These are phyloP conservation scores for Thecocarcelia acutangulata DNA, from an alignment of 2,888 invertebrate species.

Conservation along the genomic window DNA sequence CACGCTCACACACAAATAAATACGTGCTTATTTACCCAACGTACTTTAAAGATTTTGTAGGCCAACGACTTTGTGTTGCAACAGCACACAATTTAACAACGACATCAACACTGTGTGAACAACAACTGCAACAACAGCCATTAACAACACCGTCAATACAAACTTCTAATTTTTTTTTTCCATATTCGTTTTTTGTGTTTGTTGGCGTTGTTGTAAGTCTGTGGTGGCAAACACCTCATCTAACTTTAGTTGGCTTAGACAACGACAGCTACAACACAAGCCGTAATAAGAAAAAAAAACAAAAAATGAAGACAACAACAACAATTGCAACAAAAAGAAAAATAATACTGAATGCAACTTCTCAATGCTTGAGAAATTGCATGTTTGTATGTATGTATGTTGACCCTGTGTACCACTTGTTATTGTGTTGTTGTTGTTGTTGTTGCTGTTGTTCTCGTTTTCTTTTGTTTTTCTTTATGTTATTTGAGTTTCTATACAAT, in stretches of 20 bases:
- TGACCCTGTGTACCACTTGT: conserved; percentile 79
- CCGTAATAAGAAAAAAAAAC: conserved; percentile 28
- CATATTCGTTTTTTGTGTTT: background rate
- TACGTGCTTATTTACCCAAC: background rate
- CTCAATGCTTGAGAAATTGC: conserved; percentile 55
- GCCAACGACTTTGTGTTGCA: conserved; percentile 67
- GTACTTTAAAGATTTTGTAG: conserved; percentile 55
- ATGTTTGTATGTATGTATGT: conserved; percentile 66
- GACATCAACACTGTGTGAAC: conserved; percentile 18
- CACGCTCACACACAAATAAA: background rate
- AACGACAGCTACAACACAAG: conserved; percentile 39
- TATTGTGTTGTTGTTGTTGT: conserved; percentile 69
- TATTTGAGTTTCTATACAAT: conserved; percentile 54
- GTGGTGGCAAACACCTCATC: conserved; percentile 53
- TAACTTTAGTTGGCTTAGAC: conserved; percentile 56
- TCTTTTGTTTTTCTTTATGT: conserved; percentile 41
- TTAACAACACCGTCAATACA: conserved; percentile 41
- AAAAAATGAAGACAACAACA: conserved; percentile 24
- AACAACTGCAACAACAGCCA: conserved; percentile 27
- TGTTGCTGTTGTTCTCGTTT: conserved; percentile 27
- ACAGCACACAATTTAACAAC: conserved; percentile 44
- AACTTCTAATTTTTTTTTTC: conserved; percentile 10
- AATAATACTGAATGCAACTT: conserved; percentile 28
- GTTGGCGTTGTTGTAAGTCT: conserved; percentile 37
- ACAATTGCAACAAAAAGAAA: too few species aligned